Evolutionary conservation across 2,113 vertebrate genomes (phyloP).

Genomic region (Mastomys coucha): DNA sequence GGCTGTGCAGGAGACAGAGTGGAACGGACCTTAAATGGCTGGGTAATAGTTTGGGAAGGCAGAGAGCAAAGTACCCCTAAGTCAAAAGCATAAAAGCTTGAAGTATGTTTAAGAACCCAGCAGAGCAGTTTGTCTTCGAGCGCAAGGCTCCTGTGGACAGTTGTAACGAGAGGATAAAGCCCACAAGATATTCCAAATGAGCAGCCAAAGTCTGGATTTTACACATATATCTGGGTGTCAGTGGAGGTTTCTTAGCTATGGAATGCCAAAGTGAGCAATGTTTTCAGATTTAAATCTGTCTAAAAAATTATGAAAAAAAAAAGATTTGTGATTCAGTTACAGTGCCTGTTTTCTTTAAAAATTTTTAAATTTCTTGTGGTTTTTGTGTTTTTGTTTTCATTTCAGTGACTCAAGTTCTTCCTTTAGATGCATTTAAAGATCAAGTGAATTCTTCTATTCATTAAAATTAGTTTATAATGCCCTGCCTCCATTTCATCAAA

Average conservation of each 20-base stretch:
- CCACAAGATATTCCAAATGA: neutral
- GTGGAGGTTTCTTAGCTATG: neutral
- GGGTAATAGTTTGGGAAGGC: neutral
- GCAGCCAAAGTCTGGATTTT: neutral
- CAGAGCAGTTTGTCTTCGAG: neutral
- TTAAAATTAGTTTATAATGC: neutral
- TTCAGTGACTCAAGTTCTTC: neutral
- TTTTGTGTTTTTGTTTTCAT: neutral
- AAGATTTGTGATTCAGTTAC: neutral
- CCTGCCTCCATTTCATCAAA: neutral
- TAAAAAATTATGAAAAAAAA: neutral
- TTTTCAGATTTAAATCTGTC: neutral
- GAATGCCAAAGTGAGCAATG: neutral
- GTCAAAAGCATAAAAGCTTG: neutral
- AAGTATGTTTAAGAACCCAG: neutral
- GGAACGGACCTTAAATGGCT: neutral
- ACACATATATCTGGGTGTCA: neutral
- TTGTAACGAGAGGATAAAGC: neutral
- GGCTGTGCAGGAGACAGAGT: neutral
- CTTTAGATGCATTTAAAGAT: constrained; percentile 13
- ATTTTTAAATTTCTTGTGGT: neutral
- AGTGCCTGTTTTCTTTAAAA: neutral
- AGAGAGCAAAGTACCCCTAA: neutral
- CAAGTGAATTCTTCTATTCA: neutral
- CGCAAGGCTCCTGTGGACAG: neutral